Evolutionary conservation across 2,888 invertebrate species (phyloP).

Genomic region (Auanema sp.): DNA sequence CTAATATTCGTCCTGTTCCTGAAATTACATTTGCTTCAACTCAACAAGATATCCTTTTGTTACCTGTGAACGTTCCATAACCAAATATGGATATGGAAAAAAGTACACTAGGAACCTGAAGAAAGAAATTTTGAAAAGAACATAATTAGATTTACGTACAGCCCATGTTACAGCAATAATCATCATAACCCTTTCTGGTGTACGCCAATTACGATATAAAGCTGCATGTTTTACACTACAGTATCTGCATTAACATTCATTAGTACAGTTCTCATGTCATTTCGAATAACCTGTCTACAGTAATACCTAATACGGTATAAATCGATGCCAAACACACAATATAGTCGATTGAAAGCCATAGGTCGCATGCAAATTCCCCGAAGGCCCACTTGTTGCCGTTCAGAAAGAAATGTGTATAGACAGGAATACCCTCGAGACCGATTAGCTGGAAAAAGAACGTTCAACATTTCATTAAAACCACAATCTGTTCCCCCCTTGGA

Average conservation of each 20-base stretch:
- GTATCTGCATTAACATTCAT: slow-evolving; percentile 69
- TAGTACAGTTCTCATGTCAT: background rate
- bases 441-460: slow-evolving; percentile 72
- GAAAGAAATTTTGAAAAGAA: background rate
- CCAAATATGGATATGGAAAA: slow-evolving; percentile 98
- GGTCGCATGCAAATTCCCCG: slow-evolving; percentile 90
- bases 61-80: slow-evolving; percentile 96
- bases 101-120: slow-evolving; percentile 79
- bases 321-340: slow-evolving; percentile 96
- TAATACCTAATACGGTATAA: slow-evolving; percentile 96
- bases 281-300: slow-evolving; percentile 78
- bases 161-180: slow-evolving; percentile 61
- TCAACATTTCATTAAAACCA: background rate
- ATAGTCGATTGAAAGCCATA: slow-evolving; percentile 98
- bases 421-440: slow-evolving; percentile 96
- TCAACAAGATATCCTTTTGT: slow-evolving; percentile 53
- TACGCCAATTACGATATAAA: slow-evolving; percentile 87
- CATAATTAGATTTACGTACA: slow-evolving; percentile 29
- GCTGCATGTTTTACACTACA: slow-evolving; percentile 98
- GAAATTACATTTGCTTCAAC: slow-evolving; percentile 66
- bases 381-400: slow-evolving; percentile 88
- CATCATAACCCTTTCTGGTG: slow-evolving; percentile 54
- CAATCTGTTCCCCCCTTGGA: background rate
- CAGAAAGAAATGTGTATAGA: slow-evolving; percentile 94
- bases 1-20: slow-evolving; percentile 69